Conservation (phyloP, 2,797 vertebrate species). For the Oreochromis mossambicus region DNA sequence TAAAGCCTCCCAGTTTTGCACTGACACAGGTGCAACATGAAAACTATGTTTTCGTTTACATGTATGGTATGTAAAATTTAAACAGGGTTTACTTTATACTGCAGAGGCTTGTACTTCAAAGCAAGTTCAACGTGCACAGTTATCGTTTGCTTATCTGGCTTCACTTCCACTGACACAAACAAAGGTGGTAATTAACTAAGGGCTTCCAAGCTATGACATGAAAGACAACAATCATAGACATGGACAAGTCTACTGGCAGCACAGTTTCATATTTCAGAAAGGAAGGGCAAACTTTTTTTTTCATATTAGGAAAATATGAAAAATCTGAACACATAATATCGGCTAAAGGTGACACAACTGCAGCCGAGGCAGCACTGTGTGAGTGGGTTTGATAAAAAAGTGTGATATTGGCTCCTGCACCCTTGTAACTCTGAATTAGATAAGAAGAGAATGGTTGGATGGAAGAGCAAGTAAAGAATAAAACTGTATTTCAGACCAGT, state of each 20-base stretch:
- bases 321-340: not conserved
- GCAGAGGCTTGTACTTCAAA: not conserved
- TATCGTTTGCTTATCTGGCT: not conserved
- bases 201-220: not conserved
- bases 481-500: not conserved
- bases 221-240: not conserved
- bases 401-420: not conserved
- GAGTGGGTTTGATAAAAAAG: not conserved
- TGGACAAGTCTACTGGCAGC: not conserved
- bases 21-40: not conserved
- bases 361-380: not conserved
- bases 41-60: not conserved
- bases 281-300: not conserved
- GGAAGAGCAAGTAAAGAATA: not conserved
- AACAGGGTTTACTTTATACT: not conserved
- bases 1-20: not conserved
- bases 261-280: not conserved
- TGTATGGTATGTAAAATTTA: not conserved
- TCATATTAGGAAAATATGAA: not conserved
- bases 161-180: not conserved
- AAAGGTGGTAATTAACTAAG: not conserved
- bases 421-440: no score
- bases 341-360: not conserved
- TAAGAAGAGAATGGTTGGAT: no score
- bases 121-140: not conserved